Base-by-base conservation (phyloP, 1,140 invertebrate genomes). In the Belonocnema kinseyi region DNA sequence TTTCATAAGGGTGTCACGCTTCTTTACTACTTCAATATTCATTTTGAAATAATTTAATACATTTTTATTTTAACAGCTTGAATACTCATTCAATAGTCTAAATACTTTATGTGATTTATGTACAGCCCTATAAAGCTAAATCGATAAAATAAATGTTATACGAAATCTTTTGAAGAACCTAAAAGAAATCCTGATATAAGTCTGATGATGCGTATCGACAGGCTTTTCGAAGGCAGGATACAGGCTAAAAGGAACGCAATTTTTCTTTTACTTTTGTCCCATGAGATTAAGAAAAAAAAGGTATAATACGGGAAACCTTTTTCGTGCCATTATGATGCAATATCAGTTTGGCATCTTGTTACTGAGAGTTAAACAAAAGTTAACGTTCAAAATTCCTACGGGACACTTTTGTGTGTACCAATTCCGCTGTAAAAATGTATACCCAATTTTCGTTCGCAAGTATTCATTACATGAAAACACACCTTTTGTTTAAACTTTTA, bases 241-340 rank as follows among this genome's bases (percentile, higher is more conserved):
- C 40, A 66, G 58, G 58, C 26, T 40, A 66, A 21, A 66, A 33
- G 14, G 58, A 16, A 66, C 58, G 58, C 40, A 66, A 33, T 40
- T 66, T 66, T 21, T 26, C 56, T 54, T 16, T 54, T 14, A n/a
- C 52, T 14, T 17, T 54, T 33, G 58, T 66, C 58, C 40, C 58
- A 33, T 66, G 58, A n/a, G 58, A 66, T 33, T 66, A 12, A 16
- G 40, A 26, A 26, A 26, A 66, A 66, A 66, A 66, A 40, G 26
- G 26, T 66, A 66, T 13, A 66, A 66, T 66, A 66, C 58, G 58
- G 26, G 58, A 66, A 66, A 66, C 58, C 58, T 66, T 66, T 33
- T 33, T 66, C 58, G 58, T 26, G 26, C 16, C 58, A 66, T 21
- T 16, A 40, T 66, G 58, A 66, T 66, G 58, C 26, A 21, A 33